Evolutionary conservation across 2,113 vertebrate genomes (phyloP), one percentile per base, ranked within the genome.

Genomic region (Cygnus atratus): DNA sequence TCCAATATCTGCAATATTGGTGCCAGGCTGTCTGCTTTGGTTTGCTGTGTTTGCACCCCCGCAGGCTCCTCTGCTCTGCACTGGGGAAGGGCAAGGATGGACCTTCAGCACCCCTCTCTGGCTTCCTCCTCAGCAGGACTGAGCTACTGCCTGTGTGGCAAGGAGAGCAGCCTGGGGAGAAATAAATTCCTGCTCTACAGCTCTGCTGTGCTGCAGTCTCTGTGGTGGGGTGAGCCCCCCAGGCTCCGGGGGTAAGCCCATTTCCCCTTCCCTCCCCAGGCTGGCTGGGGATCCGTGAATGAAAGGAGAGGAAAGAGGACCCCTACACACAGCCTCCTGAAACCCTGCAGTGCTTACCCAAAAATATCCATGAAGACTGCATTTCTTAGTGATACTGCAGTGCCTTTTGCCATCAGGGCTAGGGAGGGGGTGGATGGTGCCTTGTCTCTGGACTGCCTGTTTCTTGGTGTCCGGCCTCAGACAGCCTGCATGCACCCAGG

Each of bases 281-380:
- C 13, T 5, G 2, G 14, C 33, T 14, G 54, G 43, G 67, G 19
- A 46, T 39, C 14, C 7, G 59, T 3, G 9, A 9, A n/a, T 20
- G 3, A 1, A 59, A 18, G 41, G 50, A 35, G 76, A 24, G 29
- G 39, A 29, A 79, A 46, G 25, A n/a, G 13, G 25, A 18, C 2
- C 13, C 39, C 7, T 31, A 10, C 1, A 9, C 15, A 29, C 1
- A 6, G 18, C 11, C 29, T 22, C 10, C 46, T 31, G 67, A 16
- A 62, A 16, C 16, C 26, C 46, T 73, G 18, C 4, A 15, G 19
- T n/a, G 10, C 13, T 46, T 46, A 50, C 12, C 67, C 80, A 5
- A 22, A 65, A 44, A 24, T 1, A n/a, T 0, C 28, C 35, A 18
- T 2, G 22, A 43, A 19, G 44, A 4, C 1, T 2, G 10, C 11